Conservation (phyloP, 2,797 vertebrate genomes). For the Rallus crepitans region DNA sequence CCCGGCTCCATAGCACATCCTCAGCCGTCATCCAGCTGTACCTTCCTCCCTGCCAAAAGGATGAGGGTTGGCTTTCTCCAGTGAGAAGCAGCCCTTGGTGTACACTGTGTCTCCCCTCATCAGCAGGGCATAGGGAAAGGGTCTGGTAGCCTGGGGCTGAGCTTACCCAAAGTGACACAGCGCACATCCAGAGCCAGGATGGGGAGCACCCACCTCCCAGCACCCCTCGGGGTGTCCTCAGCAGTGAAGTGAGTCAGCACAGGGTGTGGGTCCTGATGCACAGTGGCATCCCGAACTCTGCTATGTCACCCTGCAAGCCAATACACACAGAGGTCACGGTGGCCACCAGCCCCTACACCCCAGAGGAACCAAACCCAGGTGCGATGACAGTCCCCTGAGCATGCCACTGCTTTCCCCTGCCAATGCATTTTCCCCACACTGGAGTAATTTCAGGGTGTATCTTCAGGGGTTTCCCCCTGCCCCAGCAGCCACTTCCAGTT, state of each 20-base stretch:
- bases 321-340: rapidly evolving
- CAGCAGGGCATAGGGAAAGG: background rate
- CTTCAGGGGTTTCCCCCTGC: background rate
- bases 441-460: background rate
- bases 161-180: background rate
- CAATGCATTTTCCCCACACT: rapidly evolving
- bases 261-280: rapidly evolving
- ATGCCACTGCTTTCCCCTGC: rapidly evolving
- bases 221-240: background rate
- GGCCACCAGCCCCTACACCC: background rate
- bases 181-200: background rate
- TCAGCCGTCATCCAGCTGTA: constrained; percentile 36
- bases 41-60: background rate
- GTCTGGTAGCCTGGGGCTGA: background rate
- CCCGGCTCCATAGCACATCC: constrained; percentile 86
- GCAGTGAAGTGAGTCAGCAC: rapidly evolving
- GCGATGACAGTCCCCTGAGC: rapidly evolving
- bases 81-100: background rate
- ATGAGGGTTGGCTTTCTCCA: background rate
- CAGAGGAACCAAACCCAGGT: background rate
- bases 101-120: rapidly evolving
- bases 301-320: background rate
- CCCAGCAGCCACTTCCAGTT: background rate
- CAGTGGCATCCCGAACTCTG: background rate
- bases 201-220: background rate